Evolutionary conservation across 2,888 invertebrate species (phyloP), one percentile per base, ranked within the genome.

Genomic region (Agrotis exclamationis): DNA sequence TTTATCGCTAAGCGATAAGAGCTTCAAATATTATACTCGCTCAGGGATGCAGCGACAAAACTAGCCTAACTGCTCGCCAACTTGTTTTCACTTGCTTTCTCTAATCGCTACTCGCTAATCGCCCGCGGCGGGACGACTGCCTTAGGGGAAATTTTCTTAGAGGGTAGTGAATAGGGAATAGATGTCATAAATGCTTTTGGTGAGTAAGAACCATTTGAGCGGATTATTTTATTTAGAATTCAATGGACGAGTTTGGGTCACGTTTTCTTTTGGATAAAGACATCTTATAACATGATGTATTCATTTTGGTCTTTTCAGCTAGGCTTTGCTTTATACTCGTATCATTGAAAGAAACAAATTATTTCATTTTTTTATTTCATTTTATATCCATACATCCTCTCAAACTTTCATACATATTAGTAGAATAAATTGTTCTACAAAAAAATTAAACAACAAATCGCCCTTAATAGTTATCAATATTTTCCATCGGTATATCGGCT

Each of bases 201-300:
- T 67, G 68, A 66, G 51, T 67, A 75, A 78, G 73, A 68, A 53
- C 67, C 53, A 71, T 56, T 54, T 56, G 62, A 74, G 57, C 33
- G 63, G 74, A 63, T 76, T 75, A 83, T 76, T 47, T 67, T 69
- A 74, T 66, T 80, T 68, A 16, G 53, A 58, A 76, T 54, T 71
- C 44, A 63, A 79, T 81, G 28, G 71, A 47, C 48, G 47, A 53
- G 57, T 54, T 69, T 53, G 11, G 68, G 68, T 64, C 22, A n/a
- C 54, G 39, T 63, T 69, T 50, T 70, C 53, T 70, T 67, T 70
- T 58, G 16, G 13, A 20, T 63, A 9, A n/a, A 54, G 56, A 63
- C 24, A 24, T 75, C 20, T 60, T n/a, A 28, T 20, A 62, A 57
- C 13, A 47, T 53, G 44, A 78, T 50, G 45, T 76, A 45, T 60